Evolutionary conservation across 2,888 invertebrate species (phyloP), one percentile per base, ranked within the genome.

Genomic region (Amphipoea lucens): DNA sequence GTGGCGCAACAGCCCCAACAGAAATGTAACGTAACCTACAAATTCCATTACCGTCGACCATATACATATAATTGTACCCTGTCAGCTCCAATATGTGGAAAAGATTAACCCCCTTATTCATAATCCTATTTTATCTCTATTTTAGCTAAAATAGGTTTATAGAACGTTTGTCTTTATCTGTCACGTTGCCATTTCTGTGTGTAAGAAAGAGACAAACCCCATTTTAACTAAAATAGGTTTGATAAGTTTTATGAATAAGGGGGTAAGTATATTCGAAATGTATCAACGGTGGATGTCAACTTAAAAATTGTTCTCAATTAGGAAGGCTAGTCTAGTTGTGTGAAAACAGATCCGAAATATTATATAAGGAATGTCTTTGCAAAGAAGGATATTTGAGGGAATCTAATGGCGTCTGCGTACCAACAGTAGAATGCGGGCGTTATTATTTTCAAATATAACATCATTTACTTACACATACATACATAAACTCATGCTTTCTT

Each of bases 291-390:
- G 91, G 91, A n/a, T 94, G 94, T 84, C 73, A 81, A 45, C 78
- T 88, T 0, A 88, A 87, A 79, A 92, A 91, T 70, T 94, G 94
- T 82, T 89, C 91, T 0, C 90, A 93, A 81, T 72, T 90, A 42
- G 92, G 91, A 1, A 80, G 84, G 40, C 84, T 84, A 11, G 81
- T 92, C 11, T n/a, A 87, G 87, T 3, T 94, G 93, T 76, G 62
- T 87, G 1, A 90, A 85, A 74, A 71, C 91, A 0, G 68, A 87
- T 36, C 81, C 89, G 0, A 83, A 87, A 29, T 9, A 42, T 54
- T 94, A 94, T 67, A 88, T 83, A 23, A 89, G 29, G 94, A 94
- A 1, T 94, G 94, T 69, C 45, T 91, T 11, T 94, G 94, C 72
- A 84, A 87, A 79, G 82, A 90, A 6, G 90, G 87, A 0, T 93